Conservation (phyloP, 2,797 vertebrate genomes). For the Acanthurus lineatus region DNA sequence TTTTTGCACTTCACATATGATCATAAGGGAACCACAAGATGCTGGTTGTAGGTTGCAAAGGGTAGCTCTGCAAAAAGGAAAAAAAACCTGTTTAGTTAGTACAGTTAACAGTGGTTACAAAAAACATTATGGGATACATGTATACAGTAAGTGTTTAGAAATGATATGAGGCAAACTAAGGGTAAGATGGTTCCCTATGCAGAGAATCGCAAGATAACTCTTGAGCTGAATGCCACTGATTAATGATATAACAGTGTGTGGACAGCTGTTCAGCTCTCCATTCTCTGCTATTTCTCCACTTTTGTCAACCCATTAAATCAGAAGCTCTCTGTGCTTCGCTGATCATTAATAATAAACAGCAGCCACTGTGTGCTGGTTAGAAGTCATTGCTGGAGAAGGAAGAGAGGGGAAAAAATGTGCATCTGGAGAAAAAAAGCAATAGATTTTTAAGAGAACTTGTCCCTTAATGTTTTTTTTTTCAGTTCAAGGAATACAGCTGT, state of each 20-base stretch:
- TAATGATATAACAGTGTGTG: conserved; percentile 25
- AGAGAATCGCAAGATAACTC: conserved; percentile 17
- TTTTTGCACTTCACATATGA: not conserved
- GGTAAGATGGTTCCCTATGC: not conserved
- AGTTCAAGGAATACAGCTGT: conserved; percentile 11
- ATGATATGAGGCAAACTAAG: not conserved
- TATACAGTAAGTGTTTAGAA: conserved; percentile 15
- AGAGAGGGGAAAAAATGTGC: conserved; percentile 24
- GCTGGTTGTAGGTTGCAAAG: not conserved
- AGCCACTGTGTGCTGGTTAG: conserved; percentile 29
- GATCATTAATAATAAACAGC: conserved; percentile 55
- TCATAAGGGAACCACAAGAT: not conserved
- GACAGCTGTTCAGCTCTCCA: conserved; percentile 21
- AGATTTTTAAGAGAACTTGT: conserved; percentile 13
- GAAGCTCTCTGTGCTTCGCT: conserved; percentile 22
- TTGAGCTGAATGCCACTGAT: conserved; percentile 21
- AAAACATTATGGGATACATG: conserved; percentile 5
- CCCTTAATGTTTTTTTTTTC: not conserved
- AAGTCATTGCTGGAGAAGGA: conserved; percentile 34
- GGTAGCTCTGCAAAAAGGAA: not conserved
- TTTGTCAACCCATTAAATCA: conserved; percentile 36
- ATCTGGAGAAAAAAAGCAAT: conserved; percentile 16
- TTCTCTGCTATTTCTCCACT: conserved; percentile 24
- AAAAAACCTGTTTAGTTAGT: not conserved
- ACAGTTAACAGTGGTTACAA: not conserved